Base-by-base conservation (phyloP, 2,797 vertebrate genomes). In the Syngnathus rostellatus region DNA sequence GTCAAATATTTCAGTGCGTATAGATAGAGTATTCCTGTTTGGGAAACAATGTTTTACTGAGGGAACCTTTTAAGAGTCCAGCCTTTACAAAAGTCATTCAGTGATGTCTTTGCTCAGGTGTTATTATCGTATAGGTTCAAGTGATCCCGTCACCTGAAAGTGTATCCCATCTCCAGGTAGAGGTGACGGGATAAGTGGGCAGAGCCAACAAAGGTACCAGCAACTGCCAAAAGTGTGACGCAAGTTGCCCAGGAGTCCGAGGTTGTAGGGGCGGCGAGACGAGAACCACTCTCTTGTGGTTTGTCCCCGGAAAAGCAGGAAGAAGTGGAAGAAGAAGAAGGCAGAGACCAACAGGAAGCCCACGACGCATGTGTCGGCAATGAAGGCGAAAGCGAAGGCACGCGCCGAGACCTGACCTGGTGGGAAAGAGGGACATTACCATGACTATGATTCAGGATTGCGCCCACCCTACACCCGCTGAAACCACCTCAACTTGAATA, bases 281-380 rank as follows among this genome's bases (percentile, higher is more conserved):
- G 93, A 93, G 71, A 91, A 92, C 94, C 95, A 97, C 77, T 97
- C 94, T 46, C 92, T 88, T 1, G 93, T 95, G 67, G 95, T 96
- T 85, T 95, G 93, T 61, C 94, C 95, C 8, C 90, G 89, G 71
- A 93, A 73, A 77, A 94, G 81, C 78, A 97, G 81, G 68, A 79
- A 82, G 43, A 93, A 76, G 3, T 97, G 95, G 83, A 96, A 94
- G 72, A 93, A 91, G 68, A 96, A 92, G 80, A 95, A 95, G 5
- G 91, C 92, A 0, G 90, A 90, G 0, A 95, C 94, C 55, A 95
- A 79, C 58, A 96, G 85, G 19, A 93, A 92, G 10, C 94, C 94
- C 19, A 93, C 92, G 9, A 95, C 90, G 0, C 94, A 96, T 0
- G 93, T 94, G 82, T 94, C 93, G 0, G 93, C 92, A 25, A 93